Base-by-base conservation (phyloP, 2,888 invertebrate species). In the Euzetes globulus region DNA sequence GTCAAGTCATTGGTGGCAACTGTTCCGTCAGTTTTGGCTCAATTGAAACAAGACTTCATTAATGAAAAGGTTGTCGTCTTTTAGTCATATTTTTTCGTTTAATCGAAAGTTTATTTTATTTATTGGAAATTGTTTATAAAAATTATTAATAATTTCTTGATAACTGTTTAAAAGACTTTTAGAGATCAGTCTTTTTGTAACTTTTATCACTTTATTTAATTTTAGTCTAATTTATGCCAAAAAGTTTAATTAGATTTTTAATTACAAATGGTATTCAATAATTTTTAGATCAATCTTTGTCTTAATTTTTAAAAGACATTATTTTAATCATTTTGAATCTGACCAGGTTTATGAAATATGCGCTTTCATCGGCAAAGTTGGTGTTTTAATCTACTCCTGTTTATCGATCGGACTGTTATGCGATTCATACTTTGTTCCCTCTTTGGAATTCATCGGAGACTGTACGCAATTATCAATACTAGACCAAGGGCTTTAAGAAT, bases 1-100 rank as follows among this genome's bases (percentile, higher is more conserved):
- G n/a, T 41, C 9, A 68, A 68, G 68, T 68, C 68, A 37, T 41
- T 68, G 22, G 22, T 68, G 41, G 37, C 68, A 9, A 68, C 68
- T 11, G 41, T 68, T 68, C 68, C 68, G 1, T 19, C 68, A 6
- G 33, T 68, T 11, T 13, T 68, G 22, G 41, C 41, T 45, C 68
- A 68, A 45, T 33, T 68, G 4, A 68, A 68, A 45, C n/a, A 68
- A 1, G 45, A 68, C 9, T 37, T 15, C 41, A 68, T 68, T 19
- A 68, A 68, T n/a, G 68, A 68, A 68, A 68, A 68, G 68, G 68
- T 68, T 41, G 11, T n/a, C n/a, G n/a, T n/a, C n/a, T n/a, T n/a
- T n/a, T n/a, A n/a, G n/a, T n/a, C n/a, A n/a, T 41, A 9, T 5
- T 41, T 41, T 41, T 41, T 11, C 27, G 3, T 60, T 60, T 22